Base-by-base conservation (phyloP, 53 echinoderm and acorn worm species). In the Henricia sp. region DNA sequence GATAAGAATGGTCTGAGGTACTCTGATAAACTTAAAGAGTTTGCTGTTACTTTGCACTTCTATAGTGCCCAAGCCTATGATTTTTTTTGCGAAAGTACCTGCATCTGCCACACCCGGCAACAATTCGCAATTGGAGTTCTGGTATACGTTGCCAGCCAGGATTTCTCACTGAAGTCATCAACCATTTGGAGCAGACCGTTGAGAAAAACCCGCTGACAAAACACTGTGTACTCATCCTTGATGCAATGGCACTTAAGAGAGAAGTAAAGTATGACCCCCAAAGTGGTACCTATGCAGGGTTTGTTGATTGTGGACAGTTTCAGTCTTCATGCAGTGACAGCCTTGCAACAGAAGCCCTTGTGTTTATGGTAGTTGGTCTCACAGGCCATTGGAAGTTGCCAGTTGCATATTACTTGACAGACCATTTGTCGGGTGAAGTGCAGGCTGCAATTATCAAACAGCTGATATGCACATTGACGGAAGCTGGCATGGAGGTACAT, bases 161-260 rank as follows among this genome's bases (percentile, higher is more conserved):
- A 29, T 92, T 92, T 66, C 71, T 75, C 8, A 84, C 69, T 25
- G 84, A 91, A 14, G 90, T 86, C 20, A 90, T 86, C 24, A 55
- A 71, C 28, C 58, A 73, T 82, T 10, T 90, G 23, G 66, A 72
- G 41, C 33, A 86, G 27, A 86, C 37, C 28, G 74, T 44, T 19
- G 52, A 24, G 50, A 30, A 54, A 5, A 56, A 86, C 25, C 27
- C 78, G 1, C 42, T 90, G 24, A 52, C 46, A 48, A 77, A 71
- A 43, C 82, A 90, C 53, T 85, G 90, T 37, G 69, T 65, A n/a
- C 73, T 90, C 10, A 54, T 90, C 57, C 71, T 86, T 44, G 86
- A 90, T 72, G 90, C 73, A 32, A 90, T 90, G 90, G 85, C 89
- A 37, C n/a, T 92, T 0, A 85, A 88, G 55, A 92, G 89, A 56